Base-by-base conservation (phyloP, 2,113 vertebrate species). In the Leptobrachium leishanense region DNA sequence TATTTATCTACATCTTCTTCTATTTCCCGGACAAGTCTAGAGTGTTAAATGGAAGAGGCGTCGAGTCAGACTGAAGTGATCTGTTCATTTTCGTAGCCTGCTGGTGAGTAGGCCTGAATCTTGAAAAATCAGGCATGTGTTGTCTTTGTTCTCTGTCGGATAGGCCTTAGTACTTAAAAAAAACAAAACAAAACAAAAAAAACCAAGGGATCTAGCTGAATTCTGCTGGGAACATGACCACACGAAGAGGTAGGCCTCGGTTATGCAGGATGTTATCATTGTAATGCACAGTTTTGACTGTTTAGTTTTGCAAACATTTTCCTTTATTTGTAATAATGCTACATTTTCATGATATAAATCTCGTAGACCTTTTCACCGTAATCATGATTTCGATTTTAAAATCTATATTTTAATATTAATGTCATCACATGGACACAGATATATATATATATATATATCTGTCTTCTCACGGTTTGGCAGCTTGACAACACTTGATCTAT, bases 101-200 rank as follows among this genome's bases (percentile, higher is more conserved):
- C 7, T 74, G 50, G 55, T 59, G 13, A 13, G 64, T 74, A 81
- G 78, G 78, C 72, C 78, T 59, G 43, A 40, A n/a, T 50, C 46
- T 57, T 55, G 39, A 40, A 43, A 74, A 68, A 68, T 43, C 63
- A 80, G 78, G 78, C 72, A 71, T 12, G 2, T 15, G 6, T 55
- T 42, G 62, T 55, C 77, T 79, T 79, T 79, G 77, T 79, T 79
- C 20, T 59, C 2, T 68, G 42, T 20, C 72, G 62, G 72, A 68
- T 15, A 12, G 78, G 64, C 53, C 50, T 72, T 72, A 43, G 6
- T 62, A 54, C 57, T 62, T 69, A 66, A 39, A 59, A 59, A 4
- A 50, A 59, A 2, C 9, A 59, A 59, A 12, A 12, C 13, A 59
- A 15, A 31, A 31, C 20, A 31, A 31, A 31, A 31, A 31, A 31